Evolutionary conservation across 2,888 invertebrate species (phyloP).

Genomic region (Caenorhabditis imperialis): DNA sequence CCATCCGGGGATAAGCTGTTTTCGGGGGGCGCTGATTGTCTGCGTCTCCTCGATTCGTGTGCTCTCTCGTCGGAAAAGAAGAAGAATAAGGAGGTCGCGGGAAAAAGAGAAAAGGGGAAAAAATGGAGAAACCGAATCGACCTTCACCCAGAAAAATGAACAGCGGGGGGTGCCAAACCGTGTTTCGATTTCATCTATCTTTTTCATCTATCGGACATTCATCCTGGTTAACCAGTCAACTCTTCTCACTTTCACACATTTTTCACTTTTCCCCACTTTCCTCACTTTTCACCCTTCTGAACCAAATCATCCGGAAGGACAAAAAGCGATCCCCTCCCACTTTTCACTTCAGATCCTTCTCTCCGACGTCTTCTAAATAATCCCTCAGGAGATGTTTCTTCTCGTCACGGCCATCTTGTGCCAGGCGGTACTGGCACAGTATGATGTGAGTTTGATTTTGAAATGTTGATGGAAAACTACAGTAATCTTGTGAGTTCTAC

Average conservation of each 20-base stretch:
- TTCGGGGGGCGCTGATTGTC: slow-evolving; percentile 36
- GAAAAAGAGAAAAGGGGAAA: slow-evolving; percentile 6
- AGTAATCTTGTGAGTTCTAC: not conserved
- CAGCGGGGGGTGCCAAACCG: slow-evolving; percentile 36
- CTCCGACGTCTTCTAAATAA: too few relatives aligned
- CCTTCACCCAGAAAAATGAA: slow-evolving; percentile 55
- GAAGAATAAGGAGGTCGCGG: slow-evolving; percentile 33
- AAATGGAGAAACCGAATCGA: slow-evolving; percentile 27
- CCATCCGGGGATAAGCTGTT: slow-evolving; percentile 47
- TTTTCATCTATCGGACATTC: too few relatives aligned
- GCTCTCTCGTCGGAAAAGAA: slow-evolving; percentile 18
- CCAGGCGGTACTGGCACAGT: slow-evolving; percentile 31
- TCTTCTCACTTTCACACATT: too few relatives aligned
- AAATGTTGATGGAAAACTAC: too few relatives aligned
- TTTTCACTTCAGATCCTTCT: slow-evolving; percentile 9
- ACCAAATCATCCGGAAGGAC: too few relatives aligned
- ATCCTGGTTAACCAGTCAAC: too few relatives aligned
- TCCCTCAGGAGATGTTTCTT: slow-evolving; percentile 32
- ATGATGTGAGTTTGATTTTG: slow-evolving; percentile 10
- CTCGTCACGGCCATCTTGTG: slow-evolving; percentile 28
- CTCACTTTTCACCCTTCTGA: too few relatives aligned
- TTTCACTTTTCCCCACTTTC: too few relatives aligned
- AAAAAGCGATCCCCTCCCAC: too few relatives aligned
- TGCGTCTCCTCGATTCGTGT: slow-evolving; percentile 9
- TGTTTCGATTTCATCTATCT: not conserved